Evolutionary conservation across 2,797 vertebrate species (phyloP).

Genomic region (Lagodon rhomboides): DNA sequence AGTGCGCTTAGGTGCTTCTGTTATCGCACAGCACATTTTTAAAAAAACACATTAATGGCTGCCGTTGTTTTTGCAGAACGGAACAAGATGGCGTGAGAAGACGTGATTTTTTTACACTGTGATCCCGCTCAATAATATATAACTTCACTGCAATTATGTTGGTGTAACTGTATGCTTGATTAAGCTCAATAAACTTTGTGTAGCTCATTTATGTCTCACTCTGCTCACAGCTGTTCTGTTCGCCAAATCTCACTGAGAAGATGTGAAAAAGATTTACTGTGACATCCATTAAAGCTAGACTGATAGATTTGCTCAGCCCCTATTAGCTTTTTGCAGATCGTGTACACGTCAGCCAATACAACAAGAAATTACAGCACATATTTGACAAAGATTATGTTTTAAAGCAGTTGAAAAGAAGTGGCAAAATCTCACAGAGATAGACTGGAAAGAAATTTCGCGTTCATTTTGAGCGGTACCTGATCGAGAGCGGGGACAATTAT

Average conservation of each 20-base stretch:
- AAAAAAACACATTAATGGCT: constrained; percentile 20
- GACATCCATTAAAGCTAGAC: background rate
- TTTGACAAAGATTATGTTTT: no score
- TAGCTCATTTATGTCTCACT: constrained; percentile 27
- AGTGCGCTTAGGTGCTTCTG: constrained; percentile 17
- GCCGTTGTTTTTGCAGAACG: constrained; percentile 6
- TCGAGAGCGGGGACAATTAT: no score
- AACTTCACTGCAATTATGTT: constrained; percentile 23
- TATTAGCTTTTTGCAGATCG: background rate
- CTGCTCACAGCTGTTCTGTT: constrained; percentile 28
- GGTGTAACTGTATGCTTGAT: constrained; percentile 24
- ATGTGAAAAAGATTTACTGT: constrained; percentile 16
- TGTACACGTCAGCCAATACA: no score
- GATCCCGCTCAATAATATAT: constrained; percentile 6
- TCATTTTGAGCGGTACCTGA: background rate
- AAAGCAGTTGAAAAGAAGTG: no score
- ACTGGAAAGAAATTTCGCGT: background rate
- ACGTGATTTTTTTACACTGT: constrained; percentile 3
- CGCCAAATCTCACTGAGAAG: constrained; percentile 16
- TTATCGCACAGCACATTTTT: constrained; percentile 6
- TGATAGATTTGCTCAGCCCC: background rate
- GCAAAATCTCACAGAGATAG: no score
- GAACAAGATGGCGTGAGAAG: constrained; percentile 5
- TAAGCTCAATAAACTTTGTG: constrained; percentile 6
- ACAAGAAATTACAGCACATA: no score